Evolutionary conservation across 2,113 vertebrate species (phyloP).

Genomic region (Saguinus imperator): DNA sequence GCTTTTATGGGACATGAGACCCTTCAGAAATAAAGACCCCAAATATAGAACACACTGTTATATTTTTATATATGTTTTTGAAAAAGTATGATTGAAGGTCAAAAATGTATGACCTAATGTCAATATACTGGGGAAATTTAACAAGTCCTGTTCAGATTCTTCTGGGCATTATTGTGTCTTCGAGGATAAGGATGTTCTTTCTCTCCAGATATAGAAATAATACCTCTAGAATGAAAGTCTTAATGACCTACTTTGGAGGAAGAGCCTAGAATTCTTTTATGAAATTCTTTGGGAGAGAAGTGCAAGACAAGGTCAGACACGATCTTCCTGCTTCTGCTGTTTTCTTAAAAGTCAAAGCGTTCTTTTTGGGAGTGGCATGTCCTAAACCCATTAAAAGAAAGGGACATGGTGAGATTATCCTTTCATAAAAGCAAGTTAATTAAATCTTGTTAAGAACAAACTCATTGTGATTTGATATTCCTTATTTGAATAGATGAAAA

Average conservation of each 20-base stretch:
- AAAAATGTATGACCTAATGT: neutral
- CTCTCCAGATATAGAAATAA: fast-evolving
- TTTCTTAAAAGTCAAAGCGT: neutral
- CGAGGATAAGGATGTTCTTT: neutral
- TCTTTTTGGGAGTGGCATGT: neutral
- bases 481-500: neutral
- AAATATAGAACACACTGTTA: neutral
- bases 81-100: fast-evolving
- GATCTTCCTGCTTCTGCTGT: neutral
- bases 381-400: neutral
- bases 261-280: neutral
- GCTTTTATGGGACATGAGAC: neutral
- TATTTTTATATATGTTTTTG: neutral
- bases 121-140: neutral
- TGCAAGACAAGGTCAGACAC: neutral
- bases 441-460: neutral
- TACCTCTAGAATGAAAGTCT: neutral
- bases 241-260: neutral
- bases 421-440: neutral
- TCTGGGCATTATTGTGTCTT: neutral
- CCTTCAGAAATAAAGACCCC: neutral
- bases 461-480: neutral
- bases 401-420: neutral
- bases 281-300: neutral
- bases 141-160: neutral